Base-by-base conservation (phyloP, 2,113 vertebrate genomes). In the Peucedramus taeniatus region DNA sequence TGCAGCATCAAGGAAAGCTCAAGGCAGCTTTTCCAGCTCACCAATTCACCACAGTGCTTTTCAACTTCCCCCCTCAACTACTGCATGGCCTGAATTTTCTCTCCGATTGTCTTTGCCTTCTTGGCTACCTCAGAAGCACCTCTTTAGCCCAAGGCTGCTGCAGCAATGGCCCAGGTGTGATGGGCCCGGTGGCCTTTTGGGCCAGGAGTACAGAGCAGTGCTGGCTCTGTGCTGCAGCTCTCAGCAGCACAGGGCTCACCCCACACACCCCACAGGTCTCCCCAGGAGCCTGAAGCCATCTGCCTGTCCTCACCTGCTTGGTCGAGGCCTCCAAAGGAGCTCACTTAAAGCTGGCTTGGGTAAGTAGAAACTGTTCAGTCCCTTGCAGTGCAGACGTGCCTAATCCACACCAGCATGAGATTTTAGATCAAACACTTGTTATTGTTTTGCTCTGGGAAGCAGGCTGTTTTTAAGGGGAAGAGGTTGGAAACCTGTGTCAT, bases 361-460 rank as follows among this genome's bases (percentile, higher is more conserved):
- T 83, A 33, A 66, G 23, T 7, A 66, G 8, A 42, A 45, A 49
- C 42, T 49, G 59, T 37, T 87, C 47, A 37, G 45, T 69, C 50
- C 65, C 35, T 53, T 10, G 23, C 71, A 70, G 20, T 2, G 33
- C 53, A 95, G 68, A 81, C 54, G 4, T 50, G n/a, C 45, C 61
- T 90, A 80, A 93, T 74, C 71, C 83, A 80, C 31, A 86, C 30
- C 63, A 80, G 33, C 71, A 83, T 15, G 59, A 70, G 83, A 83
- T 94, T 71, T 51, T 3, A 72, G 54, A 72, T 57, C 79, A 56
- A 69, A 49, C 49, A 51, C 28, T 90, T 79, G 66, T 27, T 82
- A 19, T 31, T 92, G 78, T 90, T 93, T 80, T 83, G 53, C 42
- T 60, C 2, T 0, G 1, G 63, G 42, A 90, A 85, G 19, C 37